Percentiles rank a stretch among this genome's conserved stretches.
Evolutionary conservation across 2,113 vertebrate genomes (phyloP).

Genomic region (Coptodon bakossiorum): DNA sequence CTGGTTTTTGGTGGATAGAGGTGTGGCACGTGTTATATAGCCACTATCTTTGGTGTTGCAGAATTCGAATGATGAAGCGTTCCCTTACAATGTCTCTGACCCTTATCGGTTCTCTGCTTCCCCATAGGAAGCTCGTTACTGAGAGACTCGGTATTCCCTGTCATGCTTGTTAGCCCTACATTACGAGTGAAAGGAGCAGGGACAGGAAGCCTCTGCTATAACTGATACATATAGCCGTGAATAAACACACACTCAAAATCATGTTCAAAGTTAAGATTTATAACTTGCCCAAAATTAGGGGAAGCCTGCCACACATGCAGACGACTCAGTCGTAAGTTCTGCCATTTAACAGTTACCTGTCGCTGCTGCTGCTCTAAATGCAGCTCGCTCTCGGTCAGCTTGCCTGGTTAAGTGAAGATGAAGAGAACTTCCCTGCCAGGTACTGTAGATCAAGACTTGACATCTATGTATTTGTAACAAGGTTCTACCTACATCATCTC

Average conservation of each 20-base stretch:
- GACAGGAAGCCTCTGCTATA: neutral
- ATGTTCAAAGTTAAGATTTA: neutral
- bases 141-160: neutral
- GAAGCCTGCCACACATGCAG: neutral
- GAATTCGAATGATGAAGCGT: neutral
- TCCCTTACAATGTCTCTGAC: neutral
- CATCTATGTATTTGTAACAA: slow-evolving; percentile 45
- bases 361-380: slow-evolving; percentile 9
- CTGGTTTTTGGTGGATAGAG: neutral
- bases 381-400: slow-evolving; percentile 2
- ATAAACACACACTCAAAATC: neutral
- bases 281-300: neutral
- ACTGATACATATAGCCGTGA: neutral
- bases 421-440: slow-evolving; percentile 33
- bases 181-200: neutral
- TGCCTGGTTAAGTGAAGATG: slow-evolving; percentile 44
- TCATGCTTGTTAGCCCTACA: neutral
- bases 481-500: slow-evolving; percentile 34
- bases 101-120: neutral
- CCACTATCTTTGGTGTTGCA: neutral
- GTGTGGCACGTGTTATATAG: neutral
- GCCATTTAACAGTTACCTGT: neutral
- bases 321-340: neutral
- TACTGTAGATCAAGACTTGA: slow-evolving; percentile 44
- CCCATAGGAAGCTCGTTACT: neutral